Evolutionary conservation across 30 jellyfish, hydroid and myxozoan genomes (phyloP), one percentile per base, ranked within the genome.

Genomic region (Pelagia noctiluca): DNA sequence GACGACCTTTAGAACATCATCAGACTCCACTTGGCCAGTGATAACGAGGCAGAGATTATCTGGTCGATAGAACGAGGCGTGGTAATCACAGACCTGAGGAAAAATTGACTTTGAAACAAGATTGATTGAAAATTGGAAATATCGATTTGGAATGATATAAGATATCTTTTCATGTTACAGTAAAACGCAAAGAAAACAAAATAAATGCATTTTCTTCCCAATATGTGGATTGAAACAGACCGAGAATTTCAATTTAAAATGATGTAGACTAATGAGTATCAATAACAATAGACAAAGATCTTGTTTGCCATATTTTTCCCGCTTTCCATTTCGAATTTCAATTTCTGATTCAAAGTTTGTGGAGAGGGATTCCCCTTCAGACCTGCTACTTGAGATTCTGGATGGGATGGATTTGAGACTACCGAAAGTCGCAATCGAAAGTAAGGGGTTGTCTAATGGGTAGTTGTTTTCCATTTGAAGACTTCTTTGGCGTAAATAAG

Each of bases 21-120:
- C 90, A 24, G 96, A 88, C 11, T 94, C 68, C 42, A 94, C 87
- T 49, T 87, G 94, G 0, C 99, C 99, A 65, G 99, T 94, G n/a
- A 94, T 66, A 2, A 87, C 78, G 19, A 94, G 38, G 76, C 97
- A 94, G 24, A 94, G 93, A 47, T 94, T 94, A 36, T 88, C 99
- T 18, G 99, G 96, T 10, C 97, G 96, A 74, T 94, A 94, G 50
- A 63, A 94, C 2, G 80, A 63, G 21, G 82, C 80, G 50, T 94
- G 99, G 42, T 94, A 94, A 22, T 88, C 83, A 83, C 93, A 35
- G 47, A 94, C 99, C 99, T 94, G 61, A 16, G 49, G 30, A 24
- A 18, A 25, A 60, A 18, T 4, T 35, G 42, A 47, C 30, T 18
- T 29, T 28, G 21, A 26, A 19, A 4, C 71, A 7, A 16, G 11